Base-by-base conservation (phyloP, 2,113 vertebrate genomes). In the Sinocyclocheilus anshuiensis region DNA sequence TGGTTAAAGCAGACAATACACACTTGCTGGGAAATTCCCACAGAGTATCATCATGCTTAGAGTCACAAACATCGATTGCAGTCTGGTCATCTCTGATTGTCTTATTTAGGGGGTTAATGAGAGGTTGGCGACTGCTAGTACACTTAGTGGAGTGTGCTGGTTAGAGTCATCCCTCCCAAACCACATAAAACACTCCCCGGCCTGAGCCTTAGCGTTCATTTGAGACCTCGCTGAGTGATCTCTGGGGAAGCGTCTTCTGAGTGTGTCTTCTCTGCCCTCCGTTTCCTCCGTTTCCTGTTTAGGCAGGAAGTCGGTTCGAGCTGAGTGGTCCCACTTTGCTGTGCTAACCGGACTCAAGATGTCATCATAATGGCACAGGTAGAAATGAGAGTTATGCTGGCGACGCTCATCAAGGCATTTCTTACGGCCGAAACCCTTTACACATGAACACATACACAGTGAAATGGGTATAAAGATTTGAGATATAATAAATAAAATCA, bases 381-480 rank as follows among this genome's bases (percentile, higher is more conserved):
- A 92, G 88, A 96, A 93, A 88, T 96, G 93, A 16, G 96, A 95
- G 86, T 81, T 87, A 1, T 95, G 93, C 81, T 95, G 95, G 29
- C 79, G 92, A 75, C 45, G 93, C 15, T 95, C 93, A 22, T 90
- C 84, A 8, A 90, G 45, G 74, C 91, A 87, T 89, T 96, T 97
- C 91, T 87, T 96, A 50, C 92, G 92, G 63, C 97, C 97, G 75
- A 96, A 87, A 33, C 94, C 94, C 97, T 33, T 2, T 2, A 33
- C 29, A 33, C 29, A 33, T 45, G 65, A 15, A 85, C 13, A 69
- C 12, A 86, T 42, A 80, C 59, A 83, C 2, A 18, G 1, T 13
- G 10, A 45, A 12, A 12, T 55, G 13, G 4, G 3, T 13, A 50
- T 57, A 42, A 67, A 67, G 50, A 53, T 15, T 59, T 57, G 29